Evolutionary conservation across 2,797 vertebrate species (phyloP).

Genomic region (Danio choprae): DNA sequence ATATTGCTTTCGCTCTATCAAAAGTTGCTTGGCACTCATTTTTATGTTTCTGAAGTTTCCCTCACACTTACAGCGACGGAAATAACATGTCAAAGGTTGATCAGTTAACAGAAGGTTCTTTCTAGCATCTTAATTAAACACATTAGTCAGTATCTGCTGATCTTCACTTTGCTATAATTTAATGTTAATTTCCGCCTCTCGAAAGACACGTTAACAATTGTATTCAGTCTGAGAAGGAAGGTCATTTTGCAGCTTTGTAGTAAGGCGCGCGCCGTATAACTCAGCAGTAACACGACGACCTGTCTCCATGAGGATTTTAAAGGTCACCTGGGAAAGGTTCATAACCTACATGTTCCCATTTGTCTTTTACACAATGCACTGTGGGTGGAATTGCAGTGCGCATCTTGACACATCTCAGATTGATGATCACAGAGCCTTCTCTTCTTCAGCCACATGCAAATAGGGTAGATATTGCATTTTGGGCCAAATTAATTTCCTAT

Average conservation of each 20-base stretch:
- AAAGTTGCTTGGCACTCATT: conserved; percentile 27
- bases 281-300: conserved; percentile 26
- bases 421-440: conserved; percentile 31
- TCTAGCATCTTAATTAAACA: conserved; percentile 57
- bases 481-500: background rate
- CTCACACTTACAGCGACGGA: conserved; percentile 16
- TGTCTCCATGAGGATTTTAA: conserved; percentile 47
- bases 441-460: conserved; percentile 19
- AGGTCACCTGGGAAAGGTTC: conserved; percentile 53
- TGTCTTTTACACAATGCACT: conserved; percentile 46
- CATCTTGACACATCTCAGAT: conserved; percentile 42
- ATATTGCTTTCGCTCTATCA: conserved; percentile 32
- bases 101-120: conserved; percentile 44
- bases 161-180: conserved; percentile 51
- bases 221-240: conserved; percentile 31
- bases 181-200: conserved; percentile 37
- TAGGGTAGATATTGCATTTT: conserved; percentile 4
- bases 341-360: conserved; percentile 43
- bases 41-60: conserved; percentile 30
- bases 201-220: conserved; percentile 26
- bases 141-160: conserved; percentile 45
- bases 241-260: conserved; percentile 41
- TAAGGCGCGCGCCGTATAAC: conserved; percentile 7
- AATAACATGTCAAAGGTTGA: conserved; percentile 57
- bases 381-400: conserved; percentile 22